Conservation (phyloP, 2,888 invertebrate species). For the Caradrina kadenii region DNA sequence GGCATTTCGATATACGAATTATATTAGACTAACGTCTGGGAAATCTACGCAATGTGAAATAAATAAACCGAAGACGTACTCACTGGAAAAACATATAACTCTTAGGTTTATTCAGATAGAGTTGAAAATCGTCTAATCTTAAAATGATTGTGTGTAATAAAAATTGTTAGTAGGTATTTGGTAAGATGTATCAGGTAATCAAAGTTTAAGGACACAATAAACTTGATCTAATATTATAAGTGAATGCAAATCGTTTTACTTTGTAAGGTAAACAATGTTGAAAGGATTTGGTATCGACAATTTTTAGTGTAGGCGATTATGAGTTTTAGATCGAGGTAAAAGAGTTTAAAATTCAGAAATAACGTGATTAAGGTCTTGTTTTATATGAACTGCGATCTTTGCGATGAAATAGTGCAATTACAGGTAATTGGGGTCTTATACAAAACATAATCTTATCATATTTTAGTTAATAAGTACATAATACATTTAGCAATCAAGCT, state of each 20-base stretch:
- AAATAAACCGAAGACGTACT: conserved; percentile 74
- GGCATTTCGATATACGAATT: conserved; percentile 85
- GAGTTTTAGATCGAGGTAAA: background rate
- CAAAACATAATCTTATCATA: too few relatives aligned
- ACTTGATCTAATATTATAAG: conserved; percentile 50
- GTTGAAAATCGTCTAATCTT: conserved; percentile 58
- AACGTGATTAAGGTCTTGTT: background rate
- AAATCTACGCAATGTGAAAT: conserved; percentile 87
- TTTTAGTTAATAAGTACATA: too few relatives aligned
- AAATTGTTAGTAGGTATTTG: conserved; percentile 69
- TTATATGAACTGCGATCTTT: background rate
- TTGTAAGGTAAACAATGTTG: conserved; percentile 8
- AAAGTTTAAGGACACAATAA: conserved; percentile 82
- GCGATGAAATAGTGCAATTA: background rate
- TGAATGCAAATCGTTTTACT: conserved; percentile 54
- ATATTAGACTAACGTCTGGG: conserved; percentile 85
- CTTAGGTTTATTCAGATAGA: conserved; percentile 63
- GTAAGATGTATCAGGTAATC: conserved; percentile 75
- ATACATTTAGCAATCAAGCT: too few relatives aligned
- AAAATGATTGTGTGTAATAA: conserved; percentile 35
- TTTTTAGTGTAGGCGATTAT: background rate
- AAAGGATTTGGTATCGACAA: background rate
- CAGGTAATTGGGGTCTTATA: background rate
- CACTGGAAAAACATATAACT: conserved; percentile 39
- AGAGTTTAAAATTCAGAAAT: background rate